Percentiles rank a stretch among this genome's conserved stretches.
phyloP scores from a whole-genome alignment of 2,888 invertebrate genomes.

The Oscheius sp. region DNA sequence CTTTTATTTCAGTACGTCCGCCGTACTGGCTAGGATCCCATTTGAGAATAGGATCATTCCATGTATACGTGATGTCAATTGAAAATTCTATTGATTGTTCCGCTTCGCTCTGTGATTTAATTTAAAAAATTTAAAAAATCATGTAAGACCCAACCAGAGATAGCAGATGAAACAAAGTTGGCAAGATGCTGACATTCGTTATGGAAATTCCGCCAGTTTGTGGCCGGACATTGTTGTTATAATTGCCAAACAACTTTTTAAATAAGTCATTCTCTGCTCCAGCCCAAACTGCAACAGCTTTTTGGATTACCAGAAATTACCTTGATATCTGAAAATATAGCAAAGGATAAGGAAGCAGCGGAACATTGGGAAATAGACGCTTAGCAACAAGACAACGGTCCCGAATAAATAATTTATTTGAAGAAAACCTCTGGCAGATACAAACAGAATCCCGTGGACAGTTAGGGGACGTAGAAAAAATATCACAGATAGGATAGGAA shows the following conservation, averaged over 20 bases:
- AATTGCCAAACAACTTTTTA: conserved; percentile 6
- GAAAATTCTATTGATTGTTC: conserved; percentile 27
- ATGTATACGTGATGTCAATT: conserved; percentile 11
- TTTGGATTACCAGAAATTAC: background rate
- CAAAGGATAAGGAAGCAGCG: background rate
- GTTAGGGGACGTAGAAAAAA: background rate
- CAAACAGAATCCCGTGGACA: too few species aligned
- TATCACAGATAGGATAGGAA: conserved; percentile 14
- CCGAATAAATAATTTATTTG: conserved; percentile 12
- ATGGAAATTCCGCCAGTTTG: conserved; percentile 14
- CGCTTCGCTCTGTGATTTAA: conserved; percentile 8
- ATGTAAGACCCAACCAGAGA: background rate
- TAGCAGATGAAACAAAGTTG: conserved; percentile 11
- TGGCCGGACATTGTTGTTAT: conserved; percentile 15
- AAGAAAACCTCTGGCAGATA: background rate
- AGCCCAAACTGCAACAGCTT: background rate
- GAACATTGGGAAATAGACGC: conserved; percentile 3
- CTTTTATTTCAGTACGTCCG: conserved; percentile 1
- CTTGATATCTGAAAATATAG: conserved; percentile 5
- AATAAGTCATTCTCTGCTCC: conserved; percentile 19
- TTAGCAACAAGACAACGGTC: background rate
- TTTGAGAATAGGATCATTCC: conserved; percentile 18
- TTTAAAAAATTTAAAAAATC: background rate
- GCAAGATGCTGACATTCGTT: conserved; percentile 10
- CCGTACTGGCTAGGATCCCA: conserved; percentile 7